phyloP scores from a whole-genome alignment of 2,113 vertebrate genomes.

The Gnathochromis pfefferi region DNA sequence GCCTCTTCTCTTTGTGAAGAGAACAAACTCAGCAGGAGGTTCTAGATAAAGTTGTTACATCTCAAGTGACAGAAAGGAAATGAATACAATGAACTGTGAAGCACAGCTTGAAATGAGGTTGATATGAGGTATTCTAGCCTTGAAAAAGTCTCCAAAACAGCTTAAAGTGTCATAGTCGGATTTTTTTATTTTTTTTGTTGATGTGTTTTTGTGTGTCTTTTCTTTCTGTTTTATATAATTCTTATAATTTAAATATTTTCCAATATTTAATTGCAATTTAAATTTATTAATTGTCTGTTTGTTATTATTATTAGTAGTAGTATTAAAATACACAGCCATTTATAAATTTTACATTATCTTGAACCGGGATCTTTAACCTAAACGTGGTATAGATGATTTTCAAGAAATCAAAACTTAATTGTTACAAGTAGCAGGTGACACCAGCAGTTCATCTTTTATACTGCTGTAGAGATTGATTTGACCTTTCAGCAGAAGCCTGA shows the following conservation, averaged over 20 bases:
- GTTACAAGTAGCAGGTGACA: neutral
- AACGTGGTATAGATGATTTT: neutral
- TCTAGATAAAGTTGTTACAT: neutral
- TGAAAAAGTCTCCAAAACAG: neutral
- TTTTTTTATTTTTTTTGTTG: neutral
- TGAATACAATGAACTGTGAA: slow-evolving; percentile 11
- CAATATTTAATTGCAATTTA: neutral
- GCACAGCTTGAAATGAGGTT: slow-evolving; percentile 1
- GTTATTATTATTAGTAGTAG: fast-evolving
- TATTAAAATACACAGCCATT: neutral
- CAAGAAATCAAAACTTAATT: neutral
- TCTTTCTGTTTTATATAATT: neutral
- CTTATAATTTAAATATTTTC: neutral
- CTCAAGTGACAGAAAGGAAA: neutral
- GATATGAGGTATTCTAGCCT: neutral
- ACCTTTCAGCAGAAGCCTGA: neutral
- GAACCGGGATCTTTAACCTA: neutral
- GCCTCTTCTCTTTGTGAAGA: neutral
- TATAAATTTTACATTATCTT: neutral
- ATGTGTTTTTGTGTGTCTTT: neutral
- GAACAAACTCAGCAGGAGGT: slow-evolving; percentile 28
- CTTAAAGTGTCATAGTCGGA: neutral
- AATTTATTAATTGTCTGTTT: neutral
- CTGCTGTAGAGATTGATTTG: neutral
- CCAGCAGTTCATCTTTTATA: neutral